Evolutionary conservation across 2,797 vertebrate species (phyloP).

Genomic region (Neosalanx taihuensis): DNA sequence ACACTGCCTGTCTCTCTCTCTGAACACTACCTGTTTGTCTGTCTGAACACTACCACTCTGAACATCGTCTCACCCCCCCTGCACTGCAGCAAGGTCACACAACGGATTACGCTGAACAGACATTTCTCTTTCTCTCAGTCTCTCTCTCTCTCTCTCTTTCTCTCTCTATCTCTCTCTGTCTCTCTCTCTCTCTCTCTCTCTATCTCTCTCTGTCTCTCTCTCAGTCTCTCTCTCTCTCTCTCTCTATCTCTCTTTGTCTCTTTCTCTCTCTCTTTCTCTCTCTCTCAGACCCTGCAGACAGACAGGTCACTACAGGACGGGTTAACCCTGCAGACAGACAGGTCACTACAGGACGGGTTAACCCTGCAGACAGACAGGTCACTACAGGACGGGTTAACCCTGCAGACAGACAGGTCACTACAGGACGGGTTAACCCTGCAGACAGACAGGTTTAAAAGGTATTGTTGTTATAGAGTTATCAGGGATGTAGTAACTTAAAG

Average conservation of each 20-base stretch:
- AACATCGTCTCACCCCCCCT: background rate
- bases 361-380: no score
- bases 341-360: no score
- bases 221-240: constrained; percentile 2
- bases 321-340: no score
- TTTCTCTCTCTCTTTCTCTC: constrained; percentile 23
- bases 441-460: no score
- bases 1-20: no score
- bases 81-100: constrained; percentile 47
- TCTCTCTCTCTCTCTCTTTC: constrained; percentile 4
- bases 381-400: no score
- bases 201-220: background rate
- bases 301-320: no score
- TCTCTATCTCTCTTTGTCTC: constrained; percentile 16
- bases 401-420: no score
- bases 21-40: no score
- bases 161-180: constrained; percentile 25
- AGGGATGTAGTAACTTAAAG: no score
- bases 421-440: no score
- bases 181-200: constrained; percentile 9
- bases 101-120: constrained; percentile 45
- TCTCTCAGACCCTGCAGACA: constrained; percentile 23
- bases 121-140: constrained; percentile 19
- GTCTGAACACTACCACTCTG: background rate
- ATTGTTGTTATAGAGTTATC: no score